A percentile compares a stretch with the other conserved stretches of the same genome.
Conservation (phyloP, 2,113 vertebrate genomes). For the Crotalus tigris region DNA sequence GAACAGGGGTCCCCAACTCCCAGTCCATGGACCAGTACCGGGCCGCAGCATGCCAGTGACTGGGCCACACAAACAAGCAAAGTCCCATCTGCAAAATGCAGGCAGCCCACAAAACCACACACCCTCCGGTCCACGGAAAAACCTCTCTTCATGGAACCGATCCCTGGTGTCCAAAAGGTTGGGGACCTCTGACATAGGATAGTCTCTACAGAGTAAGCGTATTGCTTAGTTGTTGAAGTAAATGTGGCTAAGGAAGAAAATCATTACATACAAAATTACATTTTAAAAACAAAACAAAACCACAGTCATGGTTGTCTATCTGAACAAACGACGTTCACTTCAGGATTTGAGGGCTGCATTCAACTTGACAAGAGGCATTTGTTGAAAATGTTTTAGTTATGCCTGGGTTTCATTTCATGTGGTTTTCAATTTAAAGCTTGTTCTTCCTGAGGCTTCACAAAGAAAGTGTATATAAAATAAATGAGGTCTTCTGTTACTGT, state of each 20-base stretch:
- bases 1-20: too few species aligned
- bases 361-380: neutral
- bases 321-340: neutral
- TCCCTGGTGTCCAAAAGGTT: too few species aligned
- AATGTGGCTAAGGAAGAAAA: neutral
- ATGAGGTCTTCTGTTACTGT: neutral
- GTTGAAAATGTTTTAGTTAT: neutral
- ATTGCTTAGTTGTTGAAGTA: neutral
- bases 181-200: neutral
- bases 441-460: neutral
- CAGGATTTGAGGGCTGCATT: neutral
- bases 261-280: neutral
- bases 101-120: too few species aligned
- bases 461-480: neutral
- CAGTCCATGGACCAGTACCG: too few species aligned
- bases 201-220: neutral
- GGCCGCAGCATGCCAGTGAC: too few species aligned
- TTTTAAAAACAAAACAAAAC: neutral
- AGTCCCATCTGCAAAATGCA: too few species aligned
- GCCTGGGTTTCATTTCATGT: neutral
- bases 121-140: too few species aligned
- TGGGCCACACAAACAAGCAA: too few species aligned
- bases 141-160: too few species aligned
- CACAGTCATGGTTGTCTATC: neutral
- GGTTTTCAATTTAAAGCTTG: neutral